A percentile compares a stretch with the other conserved stretches of the same genome.
phyloP scores from a whole-genome alignment of 2,797 vertebrate genomes.

The Sandelia bainsii region DNA sequence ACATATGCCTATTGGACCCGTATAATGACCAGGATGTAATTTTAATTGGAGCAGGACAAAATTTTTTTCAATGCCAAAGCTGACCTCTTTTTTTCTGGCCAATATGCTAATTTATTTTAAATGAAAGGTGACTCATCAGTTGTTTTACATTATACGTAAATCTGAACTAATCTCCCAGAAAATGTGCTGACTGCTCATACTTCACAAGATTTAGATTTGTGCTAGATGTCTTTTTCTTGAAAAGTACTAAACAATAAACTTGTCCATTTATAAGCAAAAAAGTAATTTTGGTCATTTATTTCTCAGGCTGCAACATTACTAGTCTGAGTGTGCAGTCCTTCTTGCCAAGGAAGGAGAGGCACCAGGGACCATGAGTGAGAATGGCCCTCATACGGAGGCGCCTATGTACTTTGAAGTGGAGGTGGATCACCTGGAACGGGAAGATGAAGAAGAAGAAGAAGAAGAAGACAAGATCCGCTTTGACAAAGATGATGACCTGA shows the following conservation, averaged over 20 bases:
- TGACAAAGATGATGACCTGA: constrained; percentile 86
- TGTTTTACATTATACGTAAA: background rate
- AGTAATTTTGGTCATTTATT: constrained; percentile 8
- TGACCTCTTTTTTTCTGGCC: too few species aligned
- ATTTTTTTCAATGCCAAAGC: too few species aligned
- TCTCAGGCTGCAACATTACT: constrained; percentile 49
- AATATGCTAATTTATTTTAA: too few species aligned
- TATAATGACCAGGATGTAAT: too few species aligned
- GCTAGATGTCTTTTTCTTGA: too few species aligned
- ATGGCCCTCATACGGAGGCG: constrained; percentile 89
- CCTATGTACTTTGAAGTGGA: constrained; percentile 90
- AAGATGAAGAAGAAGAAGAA: constrained; percentile 85
- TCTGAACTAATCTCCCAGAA: background rate
- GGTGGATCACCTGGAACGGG: constrained; percentile 79
- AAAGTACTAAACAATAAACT: too few species aligned
- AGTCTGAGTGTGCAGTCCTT: constrained; percentile 60
- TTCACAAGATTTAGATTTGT: background rate
- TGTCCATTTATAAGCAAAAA: background rate
- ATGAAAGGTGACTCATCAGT: too few species aligned
- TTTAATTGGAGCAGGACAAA: too few species aligned
- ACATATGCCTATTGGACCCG: too few species aligned
- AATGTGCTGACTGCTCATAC: background rate
- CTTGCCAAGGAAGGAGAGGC: constrained; percentile 77
- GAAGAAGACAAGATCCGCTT: constrained; percentile 91
- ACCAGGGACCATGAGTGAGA: constrained; percentile 92